Base-by-base conservation (phyloP, 2,797 vertebrate species). In the Oceanodroma leucorhoa region DNA sequence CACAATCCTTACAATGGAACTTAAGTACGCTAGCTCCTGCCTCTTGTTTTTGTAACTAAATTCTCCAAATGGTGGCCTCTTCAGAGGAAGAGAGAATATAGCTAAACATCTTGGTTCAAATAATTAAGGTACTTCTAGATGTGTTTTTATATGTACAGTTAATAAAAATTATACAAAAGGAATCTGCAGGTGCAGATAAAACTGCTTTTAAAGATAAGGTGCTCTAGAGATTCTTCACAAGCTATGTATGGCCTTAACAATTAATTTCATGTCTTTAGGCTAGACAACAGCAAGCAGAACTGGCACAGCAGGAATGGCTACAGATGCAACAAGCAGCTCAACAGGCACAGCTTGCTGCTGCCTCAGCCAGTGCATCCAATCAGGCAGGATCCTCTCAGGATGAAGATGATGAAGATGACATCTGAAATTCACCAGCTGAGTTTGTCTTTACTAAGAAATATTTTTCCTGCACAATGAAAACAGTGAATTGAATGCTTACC, bases 241-340 rank as follows among this genome's bases (percentile, higher is more conserved):
- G 62, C 43, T 73, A 1, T 67, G 24, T 43, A 30, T 61, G 57
- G 54, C 46, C 36, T 41, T 96, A 97, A 96, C 90, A 71, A 62
- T 90, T 84, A 76, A 88, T 85, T 60, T 89, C 30, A 3, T 96
- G 71, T 97, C 81, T 97, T 90, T 94, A 99, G 99, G 99, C 99
- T 38, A 99, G 99, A 96, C 99, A 99, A 97, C 99, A 99, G 93
- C 99, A 99, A 98, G 99, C 99, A 36, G 99, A 99, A 97, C 98
- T 99, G 40, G 99, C 99, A 61, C 99, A 99, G 96, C 99, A 99
- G 97, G 99, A 99, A 95, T 99, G 99, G 99, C 97, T 99, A 98
- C 99, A 99, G 98, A 99, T 99, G 99, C 99, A 99, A 96, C 99
- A 99, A 97, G 99, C 99, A 1, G 99, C 99, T 72, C 99, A 99